Conservation (phyloP, 2,888 invertebrate species). For the Theretra japonica region DNA sequence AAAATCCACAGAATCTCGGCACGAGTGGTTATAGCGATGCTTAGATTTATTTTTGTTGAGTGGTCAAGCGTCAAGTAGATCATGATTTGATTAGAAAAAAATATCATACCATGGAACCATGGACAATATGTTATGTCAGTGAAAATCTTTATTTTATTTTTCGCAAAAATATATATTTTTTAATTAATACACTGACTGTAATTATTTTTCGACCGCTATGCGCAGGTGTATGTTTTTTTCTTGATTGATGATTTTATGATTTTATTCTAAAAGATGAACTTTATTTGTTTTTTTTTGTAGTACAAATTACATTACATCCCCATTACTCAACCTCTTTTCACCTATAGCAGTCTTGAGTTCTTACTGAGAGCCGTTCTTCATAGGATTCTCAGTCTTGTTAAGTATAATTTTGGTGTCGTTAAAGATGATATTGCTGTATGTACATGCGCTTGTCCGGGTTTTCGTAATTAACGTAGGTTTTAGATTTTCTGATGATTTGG, state of each 20-base stretch:
- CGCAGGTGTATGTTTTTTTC: no score
- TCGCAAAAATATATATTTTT: no score
- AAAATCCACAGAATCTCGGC: conserved; percentile 67
- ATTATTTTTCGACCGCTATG: no score
- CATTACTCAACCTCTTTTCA: conserved; percentile 68
- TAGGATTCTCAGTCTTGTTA: conserved; percentile 72
- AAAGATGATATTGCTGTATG: conserved; percentile 70
- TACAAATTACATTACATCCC: no score
- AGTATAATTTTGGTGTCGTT: conserved; percentile 55
- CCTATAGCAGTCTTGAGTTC: conserved; percentile 72
- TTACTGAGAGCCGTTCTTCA: conserved; percentile 69
- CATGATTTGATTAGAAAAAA: neutral
- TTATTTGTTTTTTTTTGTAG: no score
- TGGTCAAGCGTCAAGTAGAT: neutral
- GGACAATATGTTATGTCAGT: no score
- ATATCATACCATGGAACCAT: no score
- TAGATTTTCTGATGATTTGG: conserved; percentile 62
- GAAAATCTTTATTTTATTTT: no score
- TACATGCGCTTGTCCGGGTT: conserved; percentile 62
- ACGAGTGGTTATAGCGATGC: neutral
- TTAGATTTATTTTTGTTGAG: neutral
- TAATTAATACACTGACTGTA: no score
- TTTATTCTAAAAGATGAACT: no score
- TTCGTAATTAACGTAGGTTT: conserved; percentile 74
- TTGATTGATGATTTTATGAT: no score